A percentile compares a stretch with the other conserved stretches of the same genome.
Evolutionary conservation across 2,797 vertebrate genomes (phyloP).

Genomic region (Rhinoraja longicauda): DNA sequence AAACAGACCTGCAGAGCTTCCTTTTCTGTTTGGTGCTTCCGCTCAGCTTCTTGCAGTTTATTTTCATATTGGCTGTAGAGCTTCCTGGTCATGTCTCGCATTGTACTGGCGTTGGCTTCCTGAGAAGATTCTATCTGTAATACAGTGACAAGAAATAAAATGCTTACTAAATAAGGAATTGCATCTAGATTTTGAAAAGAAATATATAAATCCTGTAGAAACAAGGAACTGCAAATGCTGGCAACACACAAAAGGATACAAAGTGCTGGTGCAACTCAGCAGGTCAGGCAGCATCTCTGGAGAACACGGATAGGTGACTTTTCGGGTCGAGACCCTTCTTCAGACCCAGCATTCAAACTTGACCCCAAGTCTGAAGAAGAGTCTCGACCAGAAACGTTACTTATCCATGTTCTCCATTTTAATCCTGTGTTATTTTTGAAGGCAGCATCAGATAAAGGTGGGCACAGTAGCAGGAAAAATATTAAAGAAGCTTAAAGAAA

Average conservation of each 20-base stretch:
- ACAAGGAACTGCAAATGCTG: no score
- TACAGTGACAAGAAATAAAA: conserved; percentile 40
- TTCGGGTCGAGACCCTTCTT: no score
- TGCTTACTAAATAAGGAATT: background rate
- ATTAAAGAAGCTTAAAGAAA: background rate
- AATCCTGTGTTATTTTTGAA: background rate
- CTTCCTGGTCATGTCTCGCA: conserved; percentile 77
- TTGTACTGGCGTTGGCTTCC: conserved; percentile 70
- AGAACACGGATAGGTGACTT: no score
- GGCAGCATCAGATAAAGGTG: background rate
- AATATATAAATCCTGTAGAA: background rate
- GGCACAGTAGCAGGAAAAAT: background rate
- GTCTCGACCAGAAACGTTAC: no score
- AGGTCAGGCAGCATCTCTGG: no score
- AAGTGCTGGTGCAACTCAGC: no score
- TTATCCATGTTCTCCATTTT: no score
- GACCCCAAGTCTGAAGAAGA: no score
- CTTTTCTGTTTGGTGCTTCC: conserved; percentile 73
- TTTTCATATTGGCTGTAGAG: conserved; percentile 78
- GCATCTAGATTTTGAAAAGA: background rate
- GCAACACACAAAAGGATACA: no score
- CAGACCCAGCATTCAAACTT: no score
- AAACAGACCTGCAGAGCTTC: conserved; percentile 73
- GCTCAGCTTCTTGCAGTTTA: conserved; percentile 70
- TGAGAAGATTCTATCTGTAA: conserved; percentile 75